phyloP scores from a whole-genome alignment of 2,113 vertebrate genomes.

The Naja naja region DNA sequence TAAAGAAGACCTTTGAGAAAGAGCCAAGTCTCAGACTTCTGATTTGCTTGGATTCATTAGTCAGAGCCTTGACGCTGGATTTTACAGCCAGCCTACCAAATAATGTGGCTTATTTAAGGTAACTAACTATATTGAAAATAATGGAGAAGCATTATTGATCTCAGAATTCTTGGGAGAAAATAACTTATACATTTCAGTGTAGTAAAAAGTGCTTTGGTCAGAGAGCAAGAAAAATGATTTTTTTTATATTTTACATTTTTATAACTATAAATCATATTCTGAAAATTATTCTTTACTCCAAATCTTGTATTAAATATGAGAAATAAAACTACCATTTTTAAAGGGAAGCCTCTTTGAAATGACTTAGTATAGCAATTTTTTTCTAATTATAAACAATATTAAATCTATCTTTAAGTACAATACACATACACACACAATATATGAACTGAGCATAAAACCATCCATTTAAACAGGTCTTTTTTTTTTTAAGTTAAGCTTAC shows the following conservation, averaged over 20 bases:
- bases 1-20: too few relatives aligned
- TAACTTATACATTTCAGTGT: neutral
- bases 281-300: slow-evolving; percentile 31
- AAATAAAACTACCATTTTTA: slow-evolving; percentile 56
- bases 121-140: slow-evolving; percentile 1
- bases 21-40: too few relatives aligned
- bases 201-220: slow-evolving; percentile 24
- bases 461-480: slow-evolving; percentile 28
- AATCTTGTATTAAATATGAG: slow-evolving; percentile 53
- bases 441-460: neutral
- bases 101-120: neutral
- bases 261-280: slow-evolving; percentile 24
- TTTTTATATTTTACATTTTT: slow-evolving; percentile 27
- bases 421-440: neutral
- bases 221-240: slow-evolving; percentile 31
- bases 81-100: neutral
- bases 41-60: too few relatives aligned
- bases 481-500: slow-evolving; percentile 48
- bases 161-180: neutral
- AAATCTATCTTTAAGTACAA: neutral
- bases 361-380: slow-evolving; percentile 35
- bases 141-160: slow-evolving; percentile 11
- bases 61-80: neutral
- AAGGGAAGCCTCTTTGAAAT: slow-evolving; percentile 32
- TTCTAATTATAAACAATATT: neutral